A percentile compares a stretch with the other conserved stretches of the same genome.
Evolutionary conservation across 2,888 invertebrate genomes (phyloP).

Genomic region (Heterodera filipjevi): DNA sequence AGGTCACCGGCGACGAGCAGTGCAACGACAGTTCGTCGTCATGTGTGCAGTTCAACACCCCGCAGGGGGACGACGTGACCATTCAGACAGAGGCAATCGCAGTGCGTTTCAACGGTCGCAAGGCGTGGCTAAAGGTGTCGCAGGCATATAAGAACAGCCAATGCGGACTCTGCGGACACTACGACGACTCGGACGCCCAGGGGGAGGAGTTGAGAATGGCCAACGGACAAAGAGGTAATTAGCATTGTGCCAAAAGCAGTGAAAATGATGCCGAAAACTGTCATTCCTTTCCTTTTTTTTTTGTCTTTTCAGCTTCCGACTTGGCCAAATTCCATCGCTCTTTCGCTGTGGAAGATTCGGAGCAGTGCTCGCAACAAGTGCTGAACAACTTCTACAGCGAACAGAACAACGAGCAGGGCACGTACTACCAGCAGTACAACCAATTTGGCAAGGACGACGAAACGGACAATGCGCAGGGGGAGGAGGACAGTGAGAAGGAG

Average conservation of each 20-base stretch:
- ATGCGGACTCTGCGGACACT: slow-evolving; percentile 64
- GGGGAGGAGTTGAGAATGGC: slow-evolving; percentile 53
- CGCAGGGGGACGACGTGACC: slow-evolving; percentile 17
- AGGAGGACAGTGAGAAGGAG: not conserved
- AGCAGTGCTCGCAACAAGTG: slow-evolving; percentile 29
- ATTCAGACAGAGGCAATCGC: slow-evolving; percentile 9
- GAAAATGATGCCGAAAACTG: not conserved
- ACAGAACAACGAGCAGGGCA: slow-evolving; percentile 15
- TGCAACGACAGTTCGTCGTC: slow-evolving; percentile 13
- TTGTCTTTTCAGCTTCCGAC: slow-evolving; percentile 41
- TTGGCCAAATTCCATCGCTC: slow-evolving; percentile 59
- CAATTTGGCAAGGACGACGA: slow-evolving; percentile 33
- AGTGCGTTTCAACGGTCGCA: slow-evolving; percentile 24
- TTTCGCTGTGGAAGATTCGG: slow-evolving; percentile 41
- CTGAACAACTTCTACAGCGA: slow-evolving; percentile 30
- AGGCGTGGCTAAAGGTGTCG: slow-evolving; percentile 23
- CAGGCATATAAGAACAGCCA: slow-evolving; percentile 46
- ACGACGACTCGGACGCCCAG: slow-evolving; percentile 49
- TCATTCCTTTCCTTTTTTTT: not conserved
- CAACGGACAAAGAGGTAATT: slow-evolving; percentile 36
- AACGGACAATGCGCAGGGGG: slow-evolving; percentile 27
- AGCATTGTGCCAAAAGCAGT: too few species aligned
- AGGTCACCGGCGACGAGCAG: slow-evolving; percentile 29
- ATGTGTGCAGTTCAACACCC: slow-evolving; percentile 21
- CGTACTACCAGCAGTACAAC: slow-evolving; percentile 12